Percentiles rank a stretch among this genome's conserved stretches.
These are phyloP conservation scores for Sebastes steindachneri DNA, from an alignment of 2,797 vertebrate species.

Conservation along the genomic window DNA sequence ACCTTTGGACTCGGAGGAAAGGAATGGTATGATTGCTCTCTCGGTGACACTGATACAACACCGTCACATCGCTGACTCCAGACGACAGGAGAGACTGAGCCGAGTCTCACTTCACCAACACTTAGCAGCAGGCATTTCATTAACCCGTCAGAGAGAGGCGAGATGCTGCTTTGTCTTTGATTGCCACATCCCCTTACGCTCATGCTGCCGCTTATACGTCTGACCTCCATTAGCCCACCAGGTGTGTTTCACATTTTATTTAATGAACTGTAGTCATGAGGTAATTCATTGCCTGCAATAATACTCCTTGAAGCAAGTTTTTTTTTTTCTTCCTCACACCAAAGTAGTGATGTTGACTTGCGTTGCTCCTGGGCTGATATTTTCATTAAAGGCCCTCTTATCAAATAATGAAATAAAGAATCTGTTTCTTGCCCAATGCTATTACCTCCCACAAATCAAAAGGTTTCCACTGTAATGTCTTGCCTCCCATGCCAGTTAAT, in stretches of 20 bases:
- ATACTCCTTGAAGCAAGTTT: constrained; percentile 66
- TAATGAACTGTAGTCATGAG: constrained; percentile 79
- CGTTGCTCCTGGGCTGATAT: constrained; percentile 83
- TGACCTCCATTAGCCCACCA: constrained; percentile 79
- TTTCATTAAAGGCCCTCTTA: constrained; percentile 86
- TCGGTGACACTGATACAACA: constrained; percentile 69
- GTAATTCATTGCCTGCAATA: constrained; percentile 69
- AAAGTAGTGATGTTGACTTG: constrained; percentile 72
- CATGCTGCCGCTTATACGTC: constrained; percentile 56
- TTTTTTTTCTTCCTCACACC: constrained; percentile 46
- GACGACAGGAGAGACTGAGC: constrained; percentile 30
- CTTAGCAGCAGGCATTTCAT: constrained; percentile 66
- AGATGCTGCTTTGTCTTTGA: constrained; percentile 69
- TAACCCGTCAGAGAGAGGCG: constrained; percentile 60
- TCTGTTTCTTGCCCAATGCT: constrained; percentile 78
- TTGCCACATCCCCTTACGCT: constrained; percentile 59
- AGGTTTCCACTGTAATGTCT: constrained; percentile 78
- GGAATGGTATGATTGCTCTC: constrained; percentile 76
- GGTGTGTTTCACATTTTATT: constrained; percentile 80
- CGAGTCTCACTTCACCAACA: constrained; percentile 20
- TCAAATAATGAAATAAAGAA: constrained; percentile 88
- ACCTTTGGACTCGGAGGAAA: constrained; percentile 60
- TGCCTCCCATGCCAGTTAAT: constrained; percentile 79
- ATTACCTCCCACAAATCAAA: constrained; percentile 83
- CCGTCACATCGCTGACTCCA: constrained; percentile 43